Evolutionary conservation across 1,140 invertebrate species (phyloP).

Genomic region (Calliopsis andreniformis): DNA sequence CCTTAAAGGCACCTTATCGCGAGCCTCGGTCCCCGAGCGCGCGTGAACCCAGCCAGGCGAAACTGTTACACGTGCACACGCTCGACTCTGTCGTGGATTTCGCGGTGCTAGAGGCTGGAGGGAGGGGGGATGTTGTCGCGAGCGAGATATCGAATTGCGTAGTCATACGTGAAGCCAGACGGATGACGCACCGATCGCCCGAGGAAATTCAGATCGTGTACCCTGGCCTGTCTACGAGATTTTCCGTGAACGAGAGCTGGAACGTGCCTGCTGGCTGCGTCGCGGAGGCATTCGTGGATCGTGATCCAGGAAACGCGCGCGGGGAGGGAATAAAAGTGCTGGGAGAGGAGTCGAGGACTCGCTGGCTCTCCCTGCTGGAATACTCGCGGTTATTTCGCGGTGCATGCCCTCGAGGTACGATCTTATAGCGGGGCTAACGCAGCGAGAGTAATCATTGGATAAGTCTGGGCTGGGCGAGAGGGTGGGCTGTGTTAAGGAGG

Average conservation of each 20-base stretch:
- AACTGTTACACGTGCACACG: background rate
- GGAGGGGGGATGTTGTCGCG: constrained; percentile 47
- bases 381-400: constrained; percentile 52
- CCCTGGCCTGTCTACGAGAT: constrained; percentile 62
- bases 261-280: constrained; percentile 18
- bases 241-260: constrained; percentile 53
- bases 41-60: too few relatives aligned
- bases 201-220: constrained; percentile 73
- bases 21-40: background rate
- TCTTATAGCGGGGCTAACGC: constrained; percentile 40
- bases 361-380: constrained; percentile 36
- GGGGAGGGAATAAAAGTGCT: too few relatives aligned
- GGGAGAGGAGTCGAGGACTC: background rate
- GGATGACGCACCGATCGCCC: constrained; percentile 59
- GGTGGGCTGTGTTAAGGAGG: constrained; percentile 26
- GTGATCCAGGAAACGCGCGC: constrained; percentile 33
- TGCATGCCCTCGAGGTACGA: constrained; percentile 45
- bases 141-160: constrained; percentile 76
- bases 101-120: constrained; percentile 1
- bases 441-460: constrained; percentile 57
- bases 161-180: constrained; percentile 76
- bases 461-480: constrained; percentile 18
- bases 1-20: constrained; percentile 59
- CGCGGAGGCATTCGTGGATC: constrained; percentile 48
- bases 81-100: too few relatives aligned